Evolutionary conservation across 2,888 invertebrate genomes (phyloP), one percentile per base, ranked within the genome.

Genomic region (Tipula vernalis): DNA sequence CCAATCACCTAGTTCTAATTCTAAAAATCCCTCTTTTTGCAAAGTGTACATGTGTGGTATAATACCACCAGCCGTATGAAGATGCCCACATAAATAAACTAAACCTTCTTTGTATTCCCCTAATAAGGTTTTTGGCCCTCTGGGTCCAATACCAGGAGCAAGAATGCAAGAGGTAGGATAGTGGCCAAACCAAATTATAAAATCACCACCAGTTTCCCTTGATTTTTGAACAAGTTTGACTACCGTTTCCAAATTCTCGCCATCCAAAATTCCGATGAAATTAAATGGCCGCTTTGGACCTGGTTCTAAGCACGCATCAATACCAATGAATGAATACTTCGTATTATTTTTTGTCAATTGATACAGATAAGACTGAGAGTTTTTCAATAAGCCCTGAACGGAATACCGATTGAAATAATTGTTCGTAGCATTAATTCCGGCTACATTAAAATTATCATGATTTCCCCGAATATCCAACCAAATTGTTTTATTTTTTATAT

Each of bases 401-500:
- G 98, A 97, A 91, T 95, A 97, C 89, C 95, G 94, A 88, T 93
- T 93, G 90, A 94, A 97, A 90, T 94, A 96, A 91, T 97, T 98
- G 88, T 95, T 93, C 89, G 94, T 92, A 5, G 96, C 94, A 88
- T 94, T 92, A 86, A 94, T 90, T 88, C 94, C 93, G 87, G 94
- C 94, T 44, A 97, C 96, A 91, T 97, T 96, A 92, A 98, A 98
- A 90, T 96, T 96, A 93, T 87, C 97, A 93, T 98, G 98, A 93
- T 98, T 98, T 91, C 98, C 98, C 91, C 98, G 93, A 88, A 97
- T 95, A 92, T 98, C 98, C 87, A 98, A 92, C 97, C 98, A 98
- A 42, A 94, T 91, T 2, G 96, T 96, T 89, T 94, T 94, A 83
- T 95, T 92, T 86, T 92, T 92, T 36, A 96, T 93, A 89, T 94